Conservation (phyloP, 2,113 vertebrate species). For the Choloepus hoffmanni region DNA sequence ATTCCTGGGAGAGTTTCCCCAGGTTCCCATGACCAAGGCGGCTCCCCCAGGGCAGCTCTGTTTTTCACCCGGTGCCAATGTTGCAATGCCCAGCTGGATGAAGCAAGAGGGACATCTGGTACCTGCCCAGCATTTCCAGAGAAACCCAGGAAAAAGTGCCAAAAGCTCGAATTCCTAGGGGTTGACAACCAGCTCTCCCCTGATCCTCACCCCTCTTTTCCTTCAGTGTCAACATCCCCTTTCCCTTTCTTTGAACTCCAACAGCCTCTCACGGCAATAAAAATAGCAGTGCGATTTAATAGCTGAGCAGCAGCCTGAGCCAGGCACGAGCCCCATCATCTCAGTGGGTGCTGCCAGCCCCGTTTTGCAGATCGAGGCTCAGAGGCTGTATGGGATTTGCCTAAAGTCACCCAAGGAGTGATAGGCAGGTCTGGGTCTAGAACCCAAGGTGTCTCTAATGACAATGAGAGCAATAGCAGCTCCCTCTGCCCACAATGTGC, state of each 20-base stretch:
- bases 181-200: not conserved
- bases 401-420: not conserved
- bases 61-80: not conserved
- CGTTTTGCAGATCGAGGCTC: not conserved
- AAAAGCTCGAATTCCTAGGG: not conserved
- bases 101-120: constrained; percentile 29
- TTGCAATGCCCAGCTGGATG: constrained; percentile 12
- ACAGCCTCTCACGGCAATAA: not conserved
- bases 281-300: not conserved
- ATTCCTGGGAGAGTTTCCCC: not conserved
- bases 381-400: not conserved
- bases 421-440: not conserved
- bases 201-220: accelerated
- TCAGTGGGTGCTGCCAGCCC: accelerated
- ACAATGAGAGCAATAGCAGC: accelerated
- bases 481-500: accelerated
- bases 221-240: not conserved
- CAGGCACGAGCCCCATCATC: not conserved
- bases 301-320: not conserved
- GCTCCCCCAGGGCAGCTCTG: not conserved
- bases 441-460: not conserved
- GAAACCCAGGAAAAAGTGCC: not conserved
- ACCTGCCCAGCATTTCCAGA: not conserved
- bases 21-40: constrained; percentile 36
- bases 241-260: not conserved